phyloP scores from a whole-genome alignment of 2,888 invertebrate species.

The Anagyrus pseudococci region DNA sequence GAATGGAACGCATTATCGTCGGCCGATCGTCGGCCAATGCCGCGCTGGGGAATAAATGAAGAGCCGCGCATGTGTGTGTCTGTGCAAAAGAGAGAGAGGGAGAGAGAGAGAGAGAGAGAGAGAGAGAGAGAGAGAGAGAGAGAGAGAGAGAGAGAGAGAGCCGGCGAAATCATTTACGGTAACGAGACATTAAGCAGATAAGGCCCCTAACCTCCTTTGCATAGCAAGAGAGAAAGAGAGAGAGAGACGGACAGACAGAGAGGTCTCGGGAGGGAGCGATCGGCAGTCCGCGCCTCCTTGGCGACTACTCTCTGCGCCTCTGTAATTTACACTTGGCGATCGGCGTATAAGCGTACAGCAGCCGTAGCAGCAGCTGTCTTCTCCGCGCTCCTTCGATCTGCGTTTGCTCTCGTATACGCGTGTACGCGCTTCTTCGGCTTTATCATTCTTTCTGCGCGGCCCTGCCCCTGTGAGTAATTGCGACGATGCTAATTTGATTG shows the following conservation, averaged over 20 bases:
- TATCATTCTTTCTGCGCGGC: slow-evolving; percentile 6
- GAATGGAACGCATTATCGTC: slow-evolving; percentile 45
- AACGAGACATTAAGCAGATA: slow-evolving; percentile 53
- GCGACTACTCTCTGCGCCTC: too few relatives aligned
- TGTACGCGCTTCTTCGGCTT: not conserved
- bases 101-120: slow-evolving; percentile 11
- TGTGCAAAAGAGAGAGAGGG: too few relatives aligned
- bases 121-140: slow-evolving; percentile 26
- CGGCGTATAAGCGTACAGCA: not conserved
- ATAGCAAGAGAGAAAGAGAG: too few relatives aligned
- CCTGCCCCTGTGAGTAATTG: slow-evolving; percentile 28
- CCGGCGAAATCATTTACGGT: slow-evolving; percentile 37
- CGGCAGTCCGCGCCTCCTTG: not conserved
- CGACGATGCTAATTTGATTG: slow-evolving; percentile 21
- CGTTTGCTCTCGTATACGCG: not conserved
- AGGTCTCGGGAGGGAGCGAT: too few relatives aligned
- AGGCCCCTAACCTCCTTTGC: slow-evolving; percentile 38
- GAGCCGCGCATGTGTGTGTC: slow-evolving; percentile 47
- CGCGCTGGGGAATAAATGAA: slow-evolving; percentile 52
- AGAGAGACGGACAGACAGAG: too few relatives aligned
- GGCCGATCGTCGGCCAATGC: slow-evolving; percentile 48
- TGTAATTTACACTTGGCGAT: slow-evolving; percentile 28
- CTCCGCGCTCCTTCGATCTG: not conserved
- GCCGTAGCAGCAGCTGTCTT: not conserved
- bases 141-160: not conserved